These are phyloP conservation scores for Drosophila arawakana DNA, from an alignment of 1,140 invertebrate species.

Conservation along the genomic window DNA sequence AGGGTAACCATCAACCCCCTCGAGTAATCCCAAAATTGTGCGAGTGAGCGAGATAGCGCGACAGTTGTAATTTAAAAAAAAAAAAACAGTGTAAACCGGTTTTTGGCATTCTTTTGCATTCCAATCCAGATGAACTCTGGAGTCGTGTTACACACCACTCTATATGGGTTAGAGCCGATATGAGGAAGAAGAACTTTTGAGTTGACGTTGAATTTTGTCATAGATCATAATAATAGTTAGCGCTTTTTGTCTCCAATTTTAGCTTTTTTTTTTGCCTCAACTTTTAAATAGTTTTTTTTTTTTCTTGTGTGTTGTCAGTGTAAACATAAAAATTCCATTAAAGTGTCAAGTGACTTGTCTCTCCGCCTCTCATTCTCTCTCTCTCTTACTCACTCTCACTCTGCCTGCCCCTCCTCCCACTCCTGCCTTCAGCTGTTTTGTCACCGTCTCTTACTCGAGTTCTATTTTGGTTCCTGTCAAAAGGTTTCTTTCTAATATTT, in stretches of 20 bases:
- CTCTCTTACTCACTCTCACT: constrained; percentile 6
- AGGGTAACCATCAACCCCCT: constrained; percentile 1
- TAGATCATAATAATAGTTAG: constrained; percentile 20
- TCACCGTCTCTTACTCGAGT: neutral
- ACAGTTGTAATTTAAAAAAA: neutral
- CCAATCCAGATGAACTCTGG: constrained; percentile 9
- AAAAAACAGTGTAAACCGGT: neutral
- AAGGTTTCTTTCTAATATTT: constrained; percentile 16
- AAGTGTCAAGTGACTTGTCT: constrained; percentile 70
- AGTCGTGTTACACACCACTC: neutral
- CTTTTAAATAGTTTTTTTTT: neutral
- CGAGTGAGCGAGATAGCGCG: neutral
- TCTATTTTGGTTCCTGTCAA: constrained; percentile 6
- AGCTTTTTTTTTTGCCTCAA: neutral
- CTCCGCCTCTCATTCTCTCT: neutral
- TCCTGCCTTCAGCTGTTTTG: constrained; percentile 1
- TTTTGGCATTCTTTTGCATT: constrained; percentile 16
- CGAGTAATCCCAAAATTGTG: neutral
- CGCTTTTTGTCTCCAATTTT: constrained; percentile 12
- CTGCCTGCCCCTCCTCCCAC: neutral
- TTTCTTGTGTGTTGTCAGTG: constrained; percentile 26
- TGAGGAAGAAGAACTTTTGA: neutral
- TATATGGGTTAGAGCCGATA: constrained; percentile 14
- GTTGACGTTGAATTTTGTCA: constrained; percentile 6
- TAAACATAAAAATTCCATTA: constrained; percentile 75